Base-by-base conservation (phyloP, 2,797 vertebrate species). In the Pangasius mekongensis region DNA sequence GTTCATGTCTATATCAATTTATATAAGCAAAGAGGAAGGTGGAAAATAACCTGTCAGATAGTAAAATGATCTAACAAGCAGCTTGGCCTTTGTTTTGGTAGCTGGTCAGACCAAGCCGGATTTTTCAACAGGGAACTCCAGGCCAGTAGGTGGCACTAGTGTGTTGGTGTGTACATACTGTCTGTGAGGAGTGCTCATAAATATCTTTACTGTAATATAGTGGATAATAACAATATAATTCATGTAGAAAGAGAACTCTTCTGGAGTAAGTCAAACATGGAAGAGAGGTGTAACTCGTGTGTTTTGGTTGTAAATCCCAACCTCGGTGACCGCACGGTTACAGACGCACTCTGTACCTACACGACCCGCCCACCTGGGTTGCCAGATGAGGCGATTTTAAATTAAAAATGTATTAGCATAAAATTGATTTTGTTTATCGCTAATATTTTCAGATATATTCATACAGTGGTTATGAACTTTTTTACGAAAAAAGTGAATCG, bases 91-190 rank as follows among this genome's bases (percentile, higher is more conserved):
- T 77, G 6, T 54, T 20, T 78, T 56, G 7, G 3, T 54, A 16
- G 14, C 58, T 18, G 24, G 3, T 27, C 24, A 49, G 60, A 30
- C 8, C 14, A 6, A 39, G 5, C 18, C 22, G 52, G 3, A 81
- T 60, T 81, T 56, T 56, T 54, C 9, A 39, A 20, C 18, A 47
- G 1, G 14, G 62, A 43, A 16, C 84, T 90, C 74, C 89, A n/a
- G 73, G 54, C 85, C 89, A 66, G 66, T 64, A 76, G 89, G 66
- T 73, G 89, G 85, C 66, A 56, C 52, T 27, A 60, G 30, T 36
- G 77, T 81, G 20, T 14, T 36, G 9, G 20, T 39, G 11, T 43
- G 56, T 14, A 9, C 30, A 81, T 3, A 13, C 54, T 27, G 30
- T 39, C 54, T 24, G 49, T 73, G 14, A 27, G 18, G 24, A 30